A percentile compares a stretch with the other conserved stretches of the same genome.
phyloP scores from a whole-genome alignment of 23 tunicate genomes.

The Diplosoma virens region DNA sequence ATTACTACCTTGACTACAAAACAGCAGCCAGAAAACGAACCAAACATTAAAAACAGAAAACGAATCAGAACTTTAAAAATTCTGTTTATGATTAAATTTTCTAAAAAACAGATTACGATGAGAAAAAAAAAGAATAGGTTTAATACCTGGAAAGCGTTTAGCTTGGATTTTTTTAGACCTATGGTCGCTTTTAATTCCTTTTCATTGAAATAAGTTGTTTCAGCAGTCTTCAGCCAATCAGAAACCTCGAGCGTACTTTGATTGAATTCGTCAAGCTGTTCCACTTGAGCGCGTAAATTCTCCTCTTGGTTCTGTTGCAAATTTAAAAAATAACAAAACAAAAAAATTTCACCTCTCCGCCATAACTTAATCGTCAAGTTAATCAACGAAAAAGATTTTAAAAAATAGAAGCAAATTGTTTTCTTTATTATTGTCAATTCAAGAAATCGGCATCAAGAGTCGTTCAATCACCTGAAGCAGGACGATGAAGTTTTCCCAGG shows the following conservation, averaged over 20 bases:
- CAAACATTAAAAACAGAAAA: no score
- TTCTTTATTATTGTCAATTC: no score
- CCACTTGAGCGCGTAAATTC: constrained; percentile 50
- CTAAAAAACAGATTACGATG: neutral
- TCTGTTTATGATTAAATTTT: neutral
- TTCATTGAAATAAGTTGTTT: constrained; percentile 60
- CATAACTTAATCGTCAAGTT: neutral
- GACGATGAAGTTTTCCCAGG: constrained; percentile 60
- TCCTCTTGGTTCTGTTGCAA: constrained; percentile 76
- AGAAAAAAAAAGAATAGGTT: neutral
- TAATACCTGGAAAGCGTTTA: constrained; percentile 67
- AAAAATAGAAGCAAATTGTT: neutral
- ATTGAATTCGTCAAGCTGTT: constrained; percentile 85
- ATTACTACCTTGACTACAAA: no score
- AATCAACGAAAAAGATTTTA: neutral
- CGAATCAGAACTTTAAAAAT: neutral
- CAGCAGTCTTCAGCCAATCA: constrained; percentile 64
- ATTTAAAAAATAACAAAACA: neutral
- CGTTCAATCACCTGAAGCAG: constrained; percentile 37
- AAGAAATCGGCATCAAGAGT: neutral
- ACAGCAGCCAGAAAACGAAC: no score
- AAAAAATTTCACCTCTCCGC: neutral
- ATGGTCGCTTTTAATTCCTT: constrained; percentile 81
- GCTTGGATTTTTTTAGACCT: constrained; percentile 79
- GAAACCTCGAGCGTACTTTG: constrained; percentile 51